phyloP scores from a whole-genome alignment of 2,797 vertebrate species.

The Hirundo rustica region DNA sequence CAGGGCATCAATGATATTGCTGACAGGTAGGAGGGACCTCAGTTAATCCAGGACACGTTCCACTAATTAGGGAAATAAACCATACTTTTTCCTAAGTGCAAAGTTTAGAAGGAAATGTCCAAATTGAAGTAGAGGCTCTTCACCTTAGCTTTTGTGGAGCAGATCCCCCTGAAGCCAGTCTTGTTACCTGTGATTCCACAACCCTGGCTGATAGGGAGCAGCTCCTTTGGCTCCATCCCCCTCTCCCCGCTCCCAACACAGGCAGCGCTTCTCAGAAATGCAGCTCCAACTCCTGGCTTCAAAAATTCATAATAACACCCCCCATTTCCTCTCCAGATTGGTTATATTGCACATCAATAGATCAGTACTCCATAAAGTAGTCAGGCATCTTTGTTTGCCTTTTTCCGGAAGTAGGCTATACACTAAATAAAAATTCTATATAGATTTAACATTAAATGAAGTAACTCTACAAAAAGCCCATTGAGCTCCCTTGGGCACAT shows the following conservation, averaged over 20 bases:
- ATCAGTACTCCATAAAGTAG: not conserved
- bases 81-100: not conserved
- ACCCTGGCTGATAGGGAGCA: not conserved
- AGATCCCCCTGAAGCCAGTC: not conserved
- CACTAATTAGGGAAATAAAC: not conserved
- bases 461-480: rapidly evolving
- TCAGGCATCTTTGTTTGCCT: not conserved
- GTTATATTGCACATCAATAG: not conserved
- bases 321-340: not conserved
- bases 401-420: not conserved
- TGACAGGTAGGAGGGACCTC: not conserved
- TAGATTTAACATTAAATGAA: not conserved
- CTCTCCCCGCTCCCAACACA: not conserved
- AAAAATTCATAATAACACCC: not conserved
- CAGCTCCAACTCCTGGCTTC: not conserved
- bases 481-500: not conserved
- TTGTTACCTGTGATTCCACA: not conserved
- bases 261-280: not conserved
- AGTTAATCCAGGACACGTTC: rapidly evolving
- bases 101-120: not conserved
- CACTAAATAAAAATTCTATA: rapidly evolving
- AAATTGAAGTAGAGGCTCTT: not conserved
- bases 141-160: not conserved
- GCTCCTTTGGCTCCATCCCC: not conserved
- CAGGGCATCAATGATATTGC: not conserved